Base-by-base conservation (phyloP, 2,797 vertebrate genomes). In the Nannoperca obscura region DNA sequence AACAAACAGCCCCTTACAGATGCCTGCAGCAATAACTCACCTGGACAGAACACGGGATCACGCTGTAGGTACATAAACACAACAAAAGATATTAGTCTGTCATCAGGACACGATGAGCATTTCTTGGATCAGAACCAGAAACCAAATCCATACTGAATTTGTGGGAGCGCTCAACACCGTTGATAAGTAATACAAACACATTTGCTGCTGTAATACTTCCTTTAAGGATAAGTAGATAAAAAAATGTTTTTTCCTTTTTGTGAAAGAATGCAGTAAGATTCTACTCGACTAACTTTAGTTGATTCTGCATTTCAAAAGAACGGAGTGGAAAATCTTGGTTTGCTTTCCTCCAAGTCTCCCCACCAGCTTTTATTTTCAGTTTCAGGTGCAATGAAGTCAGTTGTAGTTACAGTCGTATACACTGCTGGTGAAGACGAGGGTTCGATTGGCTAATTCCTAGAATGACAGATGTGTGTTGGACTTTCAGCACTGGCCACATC, bases 81-180 rank as follows among this genome's bases (percentile, higher is more conserved):
- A 86, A 84, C 83, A 66, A 55, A 81, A 67, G n/a, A 74, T 64
- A 79, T 83, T 46, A 64, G 49, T 82, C 82, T 83, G 65, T 84
- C 80, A 77, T 84, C 80, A 77, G 38, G 30, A 52, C 44, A 55
- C 64, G 36, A 68, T 50, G 22, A 74, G 54, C 24, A 59, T 65
- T 50, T 60, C 53, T 74, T 71, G 71, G 65, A 82, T 86, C 61
- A 82, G 59, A 80, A 38, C 53, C 46, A 27, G 24, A 27, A 24
- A 38, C 44, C 27, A 66, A 77, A 58, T 60, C 67, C 42, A 65
- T 32, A 3, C 7, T 64, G 58, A 69, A 42, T 62, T 57, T 64
- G 14, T 68, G 44, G n/a, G 46, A 60, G 53, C 46, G 72, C 60
- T 58, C 30, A 19, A 60, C 68, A 67, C 59, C 60, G 14, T 67